Conservation (phyloP, 2,888 invertebrate genomes). For the Polia nebulosa region DNA sequence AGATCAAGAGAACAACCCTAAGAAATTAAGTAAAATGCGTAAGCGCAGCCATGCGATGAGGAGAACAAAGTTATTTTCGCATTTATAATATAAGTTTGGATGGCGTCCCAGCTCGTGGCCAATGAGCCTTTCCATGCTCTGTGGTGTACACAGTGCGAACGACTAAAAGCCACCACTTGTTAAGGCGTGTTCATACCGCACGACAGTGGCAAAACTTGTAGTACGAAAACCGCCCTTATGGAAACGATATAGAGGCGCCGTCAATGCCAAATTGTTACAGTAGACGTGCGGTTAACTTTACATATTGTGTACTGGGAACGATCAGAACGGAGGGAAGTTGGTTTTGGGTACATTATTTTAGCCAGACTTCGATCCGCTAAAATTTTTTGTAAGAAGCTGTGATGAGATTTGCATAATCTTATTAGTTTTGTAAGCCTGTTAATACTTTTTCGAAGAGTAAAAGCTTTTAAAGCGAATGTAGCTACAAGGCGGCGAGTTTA, state of each 20-base stretch:
- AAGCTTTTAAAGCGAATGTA: constrained; percentile 7
- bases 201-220: neutral
- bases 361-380: neutral
- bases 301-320: neutral
- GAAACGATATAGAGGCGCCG: neutral
- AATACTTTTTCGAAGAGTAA: neutral
- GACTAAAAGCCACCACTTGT: constrained; percentile 55
- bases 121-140: neutral
- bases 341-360: constrained; percentile 18
- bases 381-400: constrained; percentile 6
- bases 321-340: constrained; percentile 5
- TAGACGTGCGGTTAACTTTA: neutral
- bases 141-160: constrained; percentile 11
- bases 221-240: neutral
- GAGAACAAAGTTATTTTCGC: no score
- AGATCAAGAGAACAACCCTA: no score
- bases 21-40: no score
- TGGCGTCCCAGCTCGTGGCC: no score
- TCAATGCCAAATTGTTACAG: neutral
- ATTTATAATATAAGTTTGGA: no score
- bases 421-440: neutral
- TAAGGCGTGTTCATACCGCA: constrained; percentile 27
- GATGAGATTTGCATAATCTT: constrained; percentile 31
- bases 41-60: no score
- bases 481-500: neutral